Base-by-base conservation (phyloP, 2,888 invertebrate genomes). In the Eilema caniola region DNA sequence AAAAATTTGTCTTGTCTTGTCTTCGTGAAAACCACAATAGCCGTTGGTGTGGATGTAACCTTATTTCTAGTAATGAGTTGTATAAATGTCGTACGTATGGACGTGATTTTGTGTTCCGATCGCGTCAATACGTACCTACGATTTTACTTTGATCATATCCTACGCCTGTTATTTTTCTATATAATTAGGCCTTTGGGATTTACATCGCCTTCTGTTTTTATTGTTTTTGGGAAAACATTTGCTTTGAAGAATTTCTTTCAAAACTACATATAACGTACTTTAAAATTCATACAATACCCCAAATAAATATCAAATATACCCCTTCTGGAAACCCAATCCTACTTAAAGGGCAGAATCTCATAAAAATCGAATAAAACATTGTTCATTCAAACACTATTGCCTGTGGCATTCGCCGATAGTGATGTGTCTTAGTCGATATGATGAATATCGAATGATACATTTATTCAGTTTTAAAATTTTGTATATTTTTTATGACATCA, bases 291-390 rank as follows among this genome's bases (percentile, higher is more conserved):
- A 20, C 47, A 47, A 67, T 64, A 72, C 41, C 20, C 64, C 69
- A 73, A 73, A 67, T 25, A 69, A 61, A 72, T 70, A 41, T 73
- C 70, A 53, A 61, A 74, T 74, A 79, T 73, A 79, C 56, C 75
- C 68, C 71, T 70, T 73, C 69, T 60, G 57, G 73, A 81, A 74
- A 81, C 70, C 59, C 72, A 69, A 77, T 79, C 70, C 73, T 74
- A 77, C 83, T 77, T 79, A 79, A 72, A 69, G 73, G 72, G 77
- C 68, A 74, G 77, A 81, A 82, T 82, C 81, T 83, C 81, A 81
- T 81, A 81, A 81, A 81, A 81, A 78, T 66, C 73, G 72, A 74
- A 77, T 81, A 83, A 81, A 82, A 79, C 81, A 82, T 77, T 83
- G 81, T 81, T 81, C 79, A 81, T 79, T 79, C 75, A 69, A 31